Conservation (phyloP, 2,113 vertebrate species). For the Gila orcuttii region DNA sequence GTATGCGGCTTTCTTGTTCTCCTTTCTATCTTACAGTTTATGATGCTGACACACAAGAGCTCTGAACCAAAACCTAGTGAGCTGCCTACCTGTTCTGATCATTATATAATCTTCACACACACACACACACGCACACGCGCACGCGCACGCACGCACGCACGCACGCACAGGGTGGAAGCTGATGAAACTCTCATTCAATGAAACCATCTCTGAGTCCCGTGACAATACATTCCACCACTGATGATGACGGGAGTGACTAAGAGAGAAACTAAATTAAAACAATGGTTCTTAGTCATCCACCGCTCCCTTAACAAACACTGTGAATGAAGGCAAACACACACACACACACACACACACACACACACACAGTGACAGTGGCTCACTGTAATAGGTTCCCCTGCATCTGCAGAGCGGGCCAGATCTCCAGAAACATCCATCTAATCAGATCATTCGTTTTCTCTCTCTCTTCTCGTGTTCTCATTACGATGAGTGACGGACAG, state of each 20-base stretch:
- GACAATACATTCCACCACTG: not conserved
- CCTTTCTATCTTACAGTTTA: not conserved
- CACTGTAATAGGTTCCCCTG: constrained; percentile 28
- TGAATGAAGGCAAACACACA: not conserved
- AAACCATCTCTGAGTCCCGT: not conserved
- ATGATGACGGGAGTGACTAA: not conserved
- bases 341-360: not conserved
- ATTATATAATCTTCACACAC: too few species aligned
- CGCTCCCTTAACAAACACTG: constrained; percentile 8
- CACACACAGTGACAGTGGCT: not conserved
- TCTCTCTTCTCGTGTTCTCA: not conserved
- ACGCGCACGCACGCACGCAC: too few species aligned
- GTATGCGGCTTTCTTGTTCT: not conserved
- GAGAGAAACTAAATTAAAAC: constrained; percentile 5
- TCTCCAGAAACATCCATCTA: constrained; percentile 30
- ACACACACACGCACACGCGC: too few species aligned
- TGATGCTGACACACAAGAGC: too few species aligned
- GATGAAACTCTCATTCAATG: not conserved
- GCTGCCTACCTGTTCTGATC: too few species aligned
- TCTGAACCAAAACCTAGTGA: too few species aligned
- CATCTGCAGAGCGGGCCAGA: constrained; percentile 3
- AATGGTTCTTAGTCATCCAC: not conserved
- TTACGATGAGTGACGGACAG: not conserved
- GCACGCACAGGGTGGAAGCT: not conserved
- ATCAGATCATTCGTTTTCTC: not conserved